phyloP scores from a whole-genome alignment of 2,113 vertebrate species.

The Turnix velox region DNA sequence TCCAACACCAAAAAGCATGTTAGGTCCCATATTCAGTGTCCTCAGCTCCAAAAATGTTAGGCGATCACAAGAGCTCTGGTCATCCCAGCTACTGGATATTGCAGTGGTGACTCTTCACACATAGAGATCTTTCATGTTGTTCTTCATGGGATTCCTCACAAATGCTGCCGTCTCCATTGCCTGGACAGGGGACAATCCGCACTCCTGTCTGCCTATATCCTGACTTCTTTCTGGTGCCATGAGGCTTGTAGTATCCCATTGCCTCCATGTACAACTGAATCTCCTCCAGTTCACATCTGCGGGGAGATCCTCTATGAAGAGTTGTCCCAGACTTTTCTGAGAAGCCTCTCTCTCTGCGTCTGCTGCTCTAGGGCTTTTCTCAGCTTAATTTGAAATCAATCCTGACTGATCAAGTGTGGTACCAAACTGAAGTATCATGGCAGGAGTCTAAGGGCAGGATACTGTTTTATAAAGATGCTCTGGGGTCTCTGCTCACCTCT shows the following conservation, averaged over 20 bases:
- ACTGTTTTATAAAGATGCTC: background rate
- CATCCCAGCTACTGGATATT: background rate
- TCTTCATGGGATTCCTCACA: background rate
- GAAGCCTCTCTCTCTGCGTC: background rate
- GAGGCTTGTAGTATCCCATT: background rate
- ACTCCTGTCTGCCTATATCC: accelerated
- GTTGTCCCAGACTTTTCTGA: background rate
- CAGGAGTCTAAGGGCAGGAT: background rate
- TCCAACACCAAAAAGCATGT: background rate
- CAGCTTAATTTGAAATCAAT: background rate
- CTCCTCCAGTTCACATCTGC: background rate
- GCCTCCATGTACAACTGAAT: background rate
- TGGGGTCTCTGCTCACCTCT: background rate
- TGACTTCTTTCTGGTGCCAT: accelerated
- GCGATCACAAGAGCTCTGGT: background rate
- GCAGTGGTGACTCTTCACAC: background rate
- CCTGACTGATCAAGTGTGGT: background rate
- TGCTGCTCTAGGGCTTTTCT: background rate
- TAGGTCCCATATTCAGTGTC: background rate
- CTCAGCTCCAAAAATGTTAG: background rate
- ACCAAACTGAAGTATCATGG: background rate
- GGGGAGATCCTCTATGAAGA: background rate
- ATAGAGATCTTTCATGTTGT: background rate
- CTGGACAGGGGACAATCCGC: background rate
- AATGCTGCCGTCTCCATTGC: background rate